Percentiles rank a stretch among this genome's conserved stretches.
These are phyloP conservation scores for Drosophila peninsularis DNA, from an alignment of 2,888 invertebrate genomes.

Conservation along the genomic window DNA sequence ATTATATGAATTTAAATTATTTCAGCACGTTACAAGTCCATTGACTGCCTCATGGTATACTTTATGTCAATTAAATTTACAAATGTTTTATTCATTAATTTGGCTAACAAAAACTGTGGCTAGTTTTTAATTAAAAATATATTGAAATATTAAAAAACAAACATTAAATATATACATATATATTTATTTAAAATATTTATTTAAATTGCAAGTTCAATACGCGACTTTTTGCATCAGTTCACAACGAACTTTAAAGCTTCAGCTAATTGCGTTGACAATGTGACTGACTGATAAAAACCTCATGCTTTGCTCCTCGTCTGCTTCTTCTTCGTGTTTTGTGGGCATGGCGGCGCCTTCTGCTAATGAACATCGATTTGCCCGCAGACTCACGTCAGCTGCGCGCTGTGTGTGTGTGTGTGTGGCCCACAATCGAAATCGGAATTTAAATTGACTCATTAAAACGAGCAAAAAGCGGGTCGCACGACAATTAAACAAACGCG, in stretches of 20 bases:
- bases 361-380: constrained; percentile 80
- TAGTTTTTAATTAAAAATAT: constrained; percentile 66
- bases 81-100: constrained; percentile 40
- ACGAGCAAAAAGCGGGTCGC: constrained; percentile 77
- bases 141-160: constrained; percentile 15
- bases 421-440: constrained; percentile 77
- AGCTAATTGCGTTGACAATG: constrained; percentile 74
- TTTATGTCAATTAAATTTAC: neutral
- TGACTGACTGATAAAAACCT: constrained; percentile 44
- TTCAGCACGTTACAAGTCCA: neutral
- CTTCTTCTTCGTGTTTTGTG: constrained; percentile 7
- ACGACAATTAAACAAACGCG: constrained; percentile 77
- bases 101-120: constrained; percentile 55
- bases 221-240: constrained; percentile 27
- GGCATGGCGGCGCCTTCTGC: constrained; percentile 59
- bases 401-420: constrained; percentile 17
- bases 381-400: constrained; percentile 36
- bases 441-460: constrained; percentile 81
- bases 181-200: constrained; percentile 9
- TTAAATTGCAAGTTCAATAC: constrained; percentile 10
- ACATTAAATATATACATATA: neutral
- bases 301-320: neutral
- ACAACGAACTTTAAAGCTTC: constrained; percentile 65
- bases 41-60: too few relatives aligned
- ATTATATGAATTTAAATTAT: too few relatives aligned